Base-by-base conservation (phyloP, 64 coral and sea anemone genomes). In the Anthopleura sola region DNA sequence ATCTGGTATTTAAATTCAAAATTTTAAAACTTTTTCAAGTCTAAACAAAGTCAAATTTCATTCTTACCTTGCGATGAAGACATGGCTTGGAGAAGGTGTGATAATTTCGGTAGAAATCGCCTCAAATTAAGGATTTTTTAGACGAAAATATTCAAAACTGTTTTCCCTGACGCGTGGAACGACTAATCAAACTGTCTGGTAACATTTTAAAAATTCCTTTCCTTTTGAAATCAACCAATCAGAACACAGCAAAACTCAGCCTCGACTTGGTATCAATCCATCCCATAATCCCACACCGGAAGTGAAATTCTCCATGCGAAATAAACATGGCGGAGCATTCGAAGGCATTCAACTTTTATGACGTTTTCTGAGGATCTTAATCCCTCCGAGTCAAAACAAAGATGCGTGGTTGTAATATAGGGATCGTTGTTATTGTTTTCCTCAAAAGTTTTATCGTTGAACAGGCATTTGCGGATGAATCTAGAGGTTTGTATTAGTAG, bases 151-250 rank as follows among this genome's bases (percentile, higher is more conserved):
- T 32, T 34, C 14, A 34, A 68, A 82, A 88, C 38, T 36, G 54
- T 51, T 82, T 26, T 1, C 47, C 32, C 39, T 85, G 3, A 40
- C 24, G 62, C 82, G 84, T 85, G 83, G 88, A 54, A 90, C 80
- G 34, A 51, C 40, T 85, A 32, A 90, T 78, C 83, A 58, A 83
- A 54, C 62, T 23, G 37, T 51, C 75, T 81, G 37, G 11, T 86
- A 79, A 79, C 83, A 86, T 75, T 91, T 91, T 85, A 81, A 90
- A n/a, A 91, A 90, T 66, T 80, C 55, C 55, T 56, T 34, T 48
- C 89, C 83, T 38, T 91, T 91, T 31, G 32, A 55, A 60, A 19
- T 57, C 11, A 78, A 53, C 89, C 89, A 91, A 91, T 91, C 89
- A 86, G 21, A 86, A 13, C 12, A 24, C 40, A 53, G 56, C 23